These are phyloP conservation scores for Tetrao urogallus DNA, from an alignment of 2,113 vertebrate species.

Conservation along the genomic window DNA sequence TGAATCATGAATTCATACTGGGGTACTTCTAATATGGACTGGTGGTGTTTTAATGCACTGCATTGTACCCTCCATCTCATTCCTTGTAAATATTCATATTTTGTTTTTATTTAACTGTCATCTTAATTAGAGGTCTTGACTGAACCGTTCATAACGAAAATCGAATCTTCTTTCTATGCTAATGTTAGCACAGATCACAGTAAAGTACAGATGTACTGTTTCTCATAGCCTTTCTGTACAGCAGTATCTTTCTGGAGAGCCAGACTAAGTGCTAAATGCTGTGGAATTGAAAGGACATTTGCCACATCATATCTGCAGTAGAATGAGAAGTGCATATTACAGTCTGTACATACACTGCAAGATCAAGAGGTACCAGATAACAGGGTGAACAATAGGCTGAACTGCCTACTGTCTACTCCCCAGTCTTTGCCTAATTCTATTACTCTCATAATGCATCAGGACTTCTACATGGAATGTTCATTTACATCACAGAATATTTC, in stretches of 20 bases:
- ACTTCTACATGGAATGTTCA: neutral
- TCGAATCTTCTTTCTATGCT: neutral
- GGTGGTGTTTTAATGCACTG: neutral
- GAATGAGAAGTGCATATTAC: neutral
- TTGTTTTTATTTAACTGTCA: neutral
- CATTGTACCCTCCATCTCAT: neutral
- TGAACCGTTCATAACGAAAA: neutral
- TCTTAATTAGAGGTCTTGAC: neutral
- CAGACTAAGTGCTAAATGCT: neutral
- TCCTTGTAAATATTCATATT: neutral
- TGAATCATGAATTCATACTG: neutral
- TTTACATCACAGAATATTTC: neutral
- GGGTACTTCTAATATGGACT: neutral
- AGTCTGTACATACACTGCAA: neutral
- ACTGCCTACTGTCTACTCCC: neutral
- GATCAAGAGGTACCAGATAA: neutral
- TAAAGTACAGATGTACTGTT: neutral
- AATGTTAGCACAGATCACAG: neutral
- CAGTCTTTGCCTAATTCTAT: neutral
- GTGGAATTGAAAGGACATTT: neutral
- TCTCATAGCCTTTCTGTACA: neutral
- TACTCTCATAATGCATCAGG: neutral
- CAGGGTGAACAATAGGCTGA: neutral
- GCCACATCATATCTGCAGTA: neutral
- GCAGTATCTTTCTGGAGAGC: neutral